A percentile compares a stretch with the other conserved stretches of the same genome.
phyloP scores from a whole-genome alignment of 2,113 vertebrate species.

The Micronycteris hirsuta region DNA sequence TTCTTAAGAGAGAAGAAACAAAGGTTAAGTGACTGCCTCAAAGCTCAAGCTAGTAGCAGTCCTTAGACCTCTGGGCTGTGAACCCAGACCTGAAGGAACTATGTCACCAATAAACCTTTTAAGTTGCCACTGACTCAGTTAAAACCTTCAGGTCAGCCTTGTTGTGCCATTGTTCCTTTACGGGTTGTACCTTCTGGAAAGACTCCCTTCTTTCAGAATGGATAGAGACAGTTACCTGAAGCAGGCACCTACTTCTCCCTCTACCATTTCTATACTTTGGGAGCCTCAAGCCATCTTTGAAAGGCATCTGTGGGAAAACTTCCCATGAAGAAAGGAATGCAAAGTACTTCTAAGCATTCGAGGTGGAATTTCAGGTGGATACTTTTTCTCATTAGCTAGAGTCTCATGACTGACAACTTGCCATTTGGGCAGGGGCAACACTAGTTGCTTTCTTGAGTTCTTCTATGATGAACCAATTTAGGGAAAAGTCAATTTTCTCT shows the following conservation, averaged over 20 bases:
- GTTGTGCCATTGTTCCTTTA: constrained; percentile 23
- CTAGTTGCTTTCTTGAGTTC: not conserved
- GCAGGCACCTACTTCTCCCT: not conserved
- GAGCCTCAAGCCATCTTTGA: not conserved
- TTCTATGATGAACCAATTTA: not conserved
- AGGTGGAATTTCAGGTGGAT: not conserved
- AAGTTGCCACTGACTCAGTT: constrained; percentile 28
- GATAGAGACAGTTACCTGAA: not conserved
- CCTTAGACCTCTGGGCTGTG: not conserved
- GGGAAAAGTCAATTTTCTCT: not conserved
- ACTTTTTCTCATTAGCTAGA: not conserved
- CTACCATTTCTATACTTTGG: not conserved
- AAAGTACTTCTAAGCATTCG: not conserved
- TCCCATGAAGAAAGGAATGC: not conserved
- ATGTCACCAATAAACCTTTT: constrained; percentile 20
- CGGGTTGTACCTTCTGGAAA: constrained; percentile 29
- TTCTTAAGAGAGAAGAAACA: not conserved
- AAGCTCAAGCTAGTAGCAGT: not conserved
- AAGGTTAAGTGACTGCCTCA: not conserved
- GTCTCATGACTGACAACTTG: not conserved
- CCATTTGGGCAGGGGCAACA: not conserved
- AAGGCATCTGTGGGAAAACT: not conserved
- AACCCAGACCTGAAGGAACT: not conserved
- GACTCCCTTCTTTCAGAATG: not conserved
- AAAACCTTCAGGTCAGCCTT: not conserved